phyloP scores from a whole-genome alignment of 2,113 vertebrate genomes.

The Sterrhoptilus dennistouni region DNA sequence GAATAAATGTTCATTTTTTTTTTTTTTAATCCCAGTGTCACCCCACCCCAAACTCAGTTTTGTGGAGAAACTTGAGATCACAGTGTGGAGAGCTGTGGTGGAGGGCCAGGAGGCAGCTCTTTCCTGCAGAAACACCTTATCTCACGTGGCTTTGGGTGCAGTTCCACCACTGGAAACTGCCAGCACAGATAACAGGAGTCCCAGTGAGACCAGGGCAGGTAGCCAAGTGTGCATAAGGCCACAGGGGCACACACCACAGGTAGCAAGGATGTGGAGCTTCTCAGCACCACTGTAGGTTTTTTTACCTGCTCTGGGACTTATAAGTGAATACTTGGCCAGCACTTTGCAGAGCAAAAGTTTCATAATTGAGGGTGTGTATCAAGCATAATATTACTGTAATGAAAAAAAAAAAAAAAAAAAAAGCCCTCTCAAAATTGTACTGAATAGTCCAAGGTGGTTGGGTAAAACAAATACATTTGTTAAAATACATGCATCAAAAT shows the following conservation, averaged over 20 bases:
- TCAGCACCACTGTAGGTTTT: fast-evolving
- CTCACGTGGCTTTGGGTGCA: not conserved
- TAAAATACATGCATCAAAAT: not conserved
- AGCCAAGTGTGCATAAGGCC: not conserved
- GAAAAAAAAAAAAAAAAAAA: not conserved
- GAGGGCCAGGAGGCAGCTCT: not conserved
- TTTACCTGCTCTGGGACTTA: not conserved
- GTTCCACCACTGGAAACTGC: not conserved
- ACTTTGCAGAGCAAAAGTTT: not conserved
- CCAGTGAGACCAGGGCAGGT: not conserved
- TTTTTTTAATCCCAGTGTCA: fast-evolving
- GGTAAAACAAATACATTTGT: not conserved
- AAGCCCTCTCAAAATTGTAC: not conserved
- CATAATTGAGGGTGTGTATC: fast-evolving
- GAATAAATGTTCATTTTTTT: not conserved
- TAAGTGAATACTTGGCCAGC: not conserved
- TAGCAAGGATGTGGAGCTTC: fast-evolving
- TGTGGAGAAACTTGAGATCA: not conserved
- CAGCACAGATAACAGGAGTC: not conserved
- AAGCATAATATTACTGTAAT: not conserved
- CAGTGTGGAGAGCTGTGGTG: not conserved
- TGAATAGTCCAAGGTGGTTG: not conserved
- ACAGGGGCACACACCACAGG: not conserved
- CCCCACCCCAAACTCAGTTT: not conserved
- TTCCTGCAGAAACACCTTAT: not conserved